Base-by-base conservation (phyloP, 2,888 invertebrate genomes). In the Cataglyphis rosenhaueri region DNA sequence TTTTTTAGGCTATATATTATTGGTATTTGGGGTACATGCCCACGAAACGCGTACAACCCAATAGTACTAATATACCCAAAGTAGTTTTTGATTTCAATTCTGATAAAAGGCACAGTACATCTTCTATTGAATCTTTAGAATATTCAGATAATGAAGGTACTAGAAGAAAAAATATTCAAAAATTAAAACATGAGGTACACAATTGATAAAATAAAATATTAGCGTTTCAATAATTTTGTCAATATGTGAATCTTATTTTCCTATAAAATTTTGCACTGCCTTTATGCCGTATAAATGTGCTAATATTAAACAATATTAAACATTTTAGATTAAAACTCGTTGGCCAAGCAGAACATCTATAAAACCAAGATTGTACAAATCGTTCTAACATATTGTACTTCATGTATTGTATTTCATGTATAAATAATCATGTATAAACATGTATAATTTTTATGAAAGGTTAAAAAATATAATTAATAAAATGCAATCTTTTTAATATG, bases 71-170 rank as follows among this genome's bases (percentile, higher is more conserved):
- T 29, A 48, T 32, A 64, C 70, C 82, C 8, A 88, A 89, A 82
- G 68, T 86, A 73, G 74, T 64, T 6, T 85, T 86, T 52, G 82
- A 87, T 55, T 66, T 81, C 21, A 86, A 84, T 75, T 55, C 62
- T 21, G 12, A 84, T 78, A 88, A 87, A 70, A 92, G 25, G 32
- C 29, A 62, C 32, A 87, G 92, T 57, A 85, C 85, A 12, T 90
- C 91, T 2, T 92, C 92, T 4, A 87, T 91, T 41, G 92, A 92
- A 83, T 92, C 92, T 2, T 81, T 89, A 32, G 92, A 92, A 41
- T 74, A 87, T 52, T 91, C 92, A 1, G 92, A 92, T 32, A 84
- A 59, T 73, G 92, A 92, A 75, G 85, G 87, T 41, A 73, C 48
- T 25, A 73, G 62, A 21, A 83, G 57, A 41, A 10, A 66, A 70